A percentile compares a stretch with the other conserved stretches of the same genome.
Evolutionary conservation across 1,140 invertebrate genomes (phyloP).

Genomic region (Dendroctonus valens): DNA sequence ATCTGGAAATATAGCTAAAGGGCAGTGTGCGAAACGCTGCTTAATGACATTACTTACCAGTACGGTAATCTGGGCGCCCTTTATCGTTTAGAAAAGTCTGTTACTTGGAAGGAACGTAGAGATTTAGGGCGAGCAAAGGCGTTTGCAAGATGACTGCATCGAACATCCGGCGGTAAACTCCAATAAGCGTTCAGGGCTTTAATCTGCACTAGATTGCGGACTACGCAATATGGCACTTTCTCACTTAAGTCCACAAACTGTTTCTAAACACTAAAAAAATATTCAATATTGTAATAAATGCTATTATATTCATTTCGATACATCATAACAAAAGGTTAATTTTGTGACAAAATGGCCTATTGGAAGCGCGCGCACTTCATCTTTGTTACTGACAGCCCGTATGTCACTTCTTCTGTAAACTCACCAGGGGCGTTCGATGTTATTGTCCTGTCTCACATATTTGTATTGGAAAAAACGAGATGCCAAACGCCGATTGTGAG

Average conservation of each 20-base stretch:
- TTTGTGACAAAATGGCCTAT: constrained; percentile 50
- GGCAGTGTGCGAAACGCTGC: neutral
- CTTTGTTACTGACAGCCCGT: neutral
- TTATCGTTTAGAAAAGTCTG: neutral
- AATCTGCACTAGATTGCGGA: neutral
- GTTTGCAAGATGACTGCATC: too few relatives aligned
- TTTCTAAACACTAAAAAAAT: constrained; percentile 9
- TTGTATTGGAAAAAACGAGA: too few relatives aligned
- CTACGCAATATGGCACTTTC: neutral
- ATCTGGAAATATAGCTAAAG: neutral
- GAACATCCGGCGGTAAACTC: neutral
- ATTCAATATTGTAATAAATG: constrained; percentile 4
- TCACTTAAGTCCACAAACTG: neutral
- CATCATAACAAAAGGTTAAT: constrained; percentile 50
- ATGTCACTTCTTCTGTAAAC: too few relatives aligned
- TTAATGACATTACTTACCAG: neutral
- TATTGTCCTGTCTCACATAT: neutral
- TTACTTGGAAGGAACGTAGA: neutral
- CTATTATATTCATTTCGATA: constrained; percentile 42
- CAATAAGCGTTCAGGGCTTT: neutral
- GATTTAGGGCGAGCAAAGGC: neutral
- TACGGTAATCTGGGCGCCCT: neutral
- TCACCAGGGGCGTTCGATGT: neutral
- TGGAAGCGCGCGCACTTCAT: constrained; percentile 41
- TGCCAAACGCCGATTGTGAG: too few relatives aligned